Evolutionary conservation across 2,888 invertebrate species (phyloP), one percentile per base, ranked within the genome.

Genomic region (Pediacus dermestoides): DNA sequence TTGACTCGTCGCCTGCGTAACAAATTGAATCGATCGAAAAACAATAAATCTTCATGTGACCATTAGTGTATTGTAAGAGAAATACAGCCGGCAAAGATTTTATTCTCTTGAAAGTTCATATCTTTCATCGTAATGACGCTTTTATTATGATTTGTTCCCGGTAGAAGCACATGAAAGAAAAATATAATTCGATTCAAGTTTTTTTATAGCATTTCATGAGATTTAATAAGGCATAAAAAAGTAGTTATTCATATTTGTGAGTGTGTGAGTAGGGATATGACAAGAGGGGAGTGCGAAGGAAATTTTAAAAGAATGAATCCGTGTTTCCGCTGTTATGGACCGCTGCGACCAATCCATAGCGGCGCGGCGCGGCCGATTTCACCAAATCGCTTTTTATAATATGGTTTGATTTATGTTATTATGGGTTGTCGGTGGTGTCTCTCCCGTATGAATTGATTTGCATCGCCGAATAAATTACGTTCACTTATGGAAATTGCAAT

Each of bases 401-500:
- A 44, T 39, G 44, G 39, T 43, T 34, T 48, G 48, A 52, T 51
- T 54, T 44, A 50, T 48, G 50, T 48, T 44, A 48, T 51, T 50
- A 42, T 38, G 31, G 40, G 23, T 31, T 16, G 11, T 31, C 30
- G 37, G 46, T 51, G 51, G 48, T 48, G 52, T 52, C 51, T 48
- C 39, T 23, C 11, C n/a, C n/a, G n/a, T n/a, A 41, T 41, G 54
- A 32, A 48, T 48, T 53, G 55, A 57, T 57, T 55, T 55, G 43
- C 53, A 51, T 52, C 49, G 42, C 37, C 42, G 52, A 58, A 58
- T 56, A 52, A 57, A 56, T 55, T 56, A 55, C 52, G 50, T 52
- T 53, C 55, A 57, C 57, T 56, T 57, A 57, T 57, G 58, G 53
- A 55, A 57, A 56, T 58, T 47, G 56, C 55, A 58, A 58, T 57